Percentiles rank a stretch among this genome's conserved stretches.
Evolutionary conservation across 2,113 vertebrate genomes (phyloP).

Genomic region (Sapajus apella): DNA sequence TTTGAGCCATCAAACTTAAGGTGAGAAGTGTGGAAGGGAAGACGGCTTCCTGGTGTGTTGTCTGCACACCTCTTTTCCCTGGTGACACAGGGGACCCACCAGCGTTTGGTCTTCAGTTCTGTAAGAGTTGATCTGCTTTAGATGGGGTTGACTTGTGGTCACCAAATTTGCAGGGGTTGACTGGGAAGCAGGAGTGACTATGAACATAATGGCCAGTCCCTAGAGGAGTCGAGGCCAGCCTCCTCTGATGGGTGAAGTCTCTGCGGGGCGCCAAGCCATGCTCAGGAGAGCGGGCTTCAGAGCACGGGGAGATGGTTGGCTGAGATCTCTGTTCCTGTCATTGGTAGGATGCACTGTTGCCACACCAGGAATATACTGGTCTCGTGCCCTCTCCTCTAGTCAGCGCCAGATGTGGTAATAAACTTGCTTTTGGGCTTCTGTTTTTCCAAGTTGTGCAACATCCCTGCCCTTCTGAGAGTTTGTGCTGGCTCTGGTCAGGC

Average conservation of each 20-base stretch:
- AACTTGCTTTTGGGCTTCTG: background rate
- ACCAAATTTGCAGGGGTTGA: fast-evolving
- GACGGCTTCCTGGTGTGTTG: background rate
- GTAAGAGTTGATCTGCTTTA: background rate
- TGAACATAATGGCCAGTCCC: background rate
- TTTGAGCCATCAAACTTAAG: background rate
- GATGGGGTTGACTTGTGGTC: background rate
- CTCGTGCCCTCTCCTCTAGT: background rate
- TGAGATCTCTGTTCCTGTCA: background rate
- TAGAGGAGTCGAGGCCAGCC: background rate
- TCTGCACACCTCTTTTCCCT: background rate
- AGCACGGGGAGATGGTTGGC: background rate
- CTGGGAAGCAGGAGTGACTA: background rate
- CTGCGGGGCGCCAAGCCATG: background rate
- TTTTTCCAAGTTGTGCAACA: background rate
- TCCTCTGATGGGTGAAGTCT: background rate
- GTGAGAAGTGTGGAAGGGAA: background rate
- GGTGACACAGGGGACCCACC: background rate
- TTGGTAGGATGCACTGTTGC: too few relatives aligned
- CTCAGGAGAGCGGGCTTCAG: background rate
- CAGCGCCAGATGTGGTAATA: background rate
- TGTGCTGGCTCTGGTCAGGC: background rate
- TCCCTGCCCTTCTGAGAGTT: background rate
- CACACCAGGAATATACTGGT: background rate
- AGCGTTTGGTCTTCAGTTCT: background rate